Evolutionary conservation across 2,797 vertebrate species (phyloP).

Genomic region (Limnodromus scolopaceus): DNA sequence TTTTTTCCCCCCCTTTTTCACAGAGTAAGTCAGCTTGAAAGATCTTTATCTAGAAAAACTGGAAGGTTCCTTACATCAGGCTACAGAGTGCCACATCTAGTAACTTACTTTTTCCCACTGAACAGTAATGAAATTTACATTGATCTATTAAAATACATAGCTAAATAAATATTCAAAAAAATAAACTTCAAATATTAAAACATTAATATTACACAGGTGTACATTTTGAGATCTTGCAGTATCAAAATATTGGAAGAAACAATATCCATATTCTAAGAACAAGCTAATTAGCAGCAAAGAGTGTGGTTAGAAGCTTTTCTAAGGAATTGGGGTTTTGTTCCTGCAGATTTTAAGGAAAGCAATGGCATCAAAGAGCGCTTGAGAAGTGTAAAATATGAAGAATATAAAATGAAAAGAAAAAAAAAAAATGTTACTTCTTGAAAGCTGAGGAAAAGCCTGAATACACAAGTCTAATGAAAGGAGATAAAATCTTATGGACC

Average conservation of each 20-base stretch:
- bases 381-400: not conserved
- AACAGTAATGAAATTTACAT: not conserved
- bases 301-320: not conserved
- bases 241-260: not conserved
- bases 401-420: not conserved
- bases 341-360: slow-evolving; percentile 31
- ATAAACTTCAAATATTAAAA: not conserved
- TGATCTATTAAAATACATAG: not conserved
- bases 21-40: not conserved
- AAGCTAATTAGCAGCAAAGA: slow-evolving; percentile 54
- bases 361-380: not conserved
- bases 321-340: not conserved
- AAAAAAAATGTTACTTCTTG: not conserved
- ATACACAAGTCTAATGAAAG: not conserved
- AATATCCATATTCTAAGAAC: not conserved
- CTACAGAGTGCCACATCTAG: not conserved
- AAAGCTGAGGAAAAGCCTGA: slow-evolving; percentile 1
- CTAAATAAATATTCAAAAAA: not conserved
- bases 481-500: slow-evolving; percentile 42
- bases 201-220: not conserved
- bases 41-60: not conserved
- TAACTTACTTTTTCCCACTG: not conserved
- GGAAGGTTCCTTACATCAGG: not conserved
- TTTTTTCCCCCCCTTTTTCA: not conserved
- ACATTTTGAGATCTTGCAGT: not conserved